Base-by-base conservation (phyloP, 2,113 vertebrate genomes). In the Nanorana parkeri region DNA sequence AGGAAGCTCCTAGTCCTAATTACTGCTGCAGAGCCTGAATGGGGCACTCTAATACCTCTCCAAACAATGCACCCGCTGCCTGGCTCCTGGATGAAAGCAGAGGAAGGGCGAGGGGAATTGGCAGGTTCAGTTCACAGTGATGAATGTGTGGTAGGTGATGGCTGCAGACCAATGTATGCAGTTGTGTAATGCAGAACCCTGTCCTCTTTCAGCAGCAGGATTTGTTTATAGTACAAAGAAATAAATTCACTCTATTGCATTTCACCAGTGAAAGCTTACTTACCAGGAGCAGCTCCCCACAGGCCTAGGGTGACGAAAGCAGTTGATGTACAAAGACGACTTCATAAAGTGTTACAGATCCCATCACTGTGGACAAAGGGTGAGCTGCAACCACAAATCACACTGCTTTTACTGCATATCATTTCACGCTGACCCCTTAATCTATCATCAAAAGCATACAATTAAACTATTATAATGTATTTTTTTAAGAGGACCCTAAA, bases 61-160 rank as follows among this genome's bases (percentile, higher is more conserved):
- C 54, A 60, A 79, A 79, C 77, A 79, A 79, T 68, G 28, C 51
- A 58, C 64, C 65, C 65, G 24, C 65, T 41, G 28, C 77, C 26
- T 56, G 52, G 23, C 52, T 71, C 10, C 13, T 6, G 29, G 52
- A 79, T 79, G 54, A 79, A 79, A 79, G 75, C 24, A 67, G 77
- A 79, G 52, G 77, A 68, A 79, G 65, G 51, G 65, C 6, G 52
- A 68, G 64, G 28, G 61, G 20, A 21, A 71, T 71, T 71, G 68
- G 47, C 47, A 54, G 23, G 26, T 54, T 8, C 2, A 11, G 41
- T 6, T 54, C 21, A 11, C 7, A 16, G 47, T 54, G 68, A 54
- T 69, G 21, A 63, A 63, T 63, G 60, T 24, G 16, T 24, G 60
- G 68, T 69, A 69, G 47, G 21, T 1, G 23, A 71, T 71, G 47